phyloP scores from a whole-genome alignment of 2,113 vertebrate genomes.

The Sminthopsis crassicaudata region DNA sequence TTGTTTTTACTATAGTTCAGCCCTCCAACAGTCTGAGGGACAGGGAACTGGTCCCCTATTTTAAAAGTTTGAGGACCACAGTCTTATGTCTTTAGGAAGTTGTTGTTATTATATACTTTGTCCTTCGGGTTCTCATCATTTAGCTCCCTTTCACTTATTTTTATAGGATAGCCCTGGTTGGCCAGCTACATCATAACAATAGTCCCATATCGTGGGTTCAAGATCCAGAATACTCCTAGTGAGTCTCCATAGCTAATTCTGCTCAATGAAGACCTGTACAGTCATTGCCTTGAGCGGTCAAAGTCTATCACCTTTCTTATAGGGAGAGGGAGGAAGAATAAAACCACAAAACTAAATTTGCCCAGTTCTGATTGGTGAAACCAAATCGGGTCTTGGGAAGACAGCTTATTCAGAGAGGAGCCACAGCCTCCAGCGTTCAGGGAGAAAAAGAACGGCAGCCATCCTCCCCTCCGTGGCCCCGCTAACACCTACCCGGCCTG shows the following conservation, averaged over 20 bases:
- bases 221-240: not conserved
- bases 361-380: conserved; percentile 28
- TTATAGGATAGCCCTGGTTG: not conserved
- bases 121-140: not conserved
- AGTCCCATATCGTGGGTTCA: not conserved
- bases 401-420: conserved; percentile 50
- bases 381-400: conserved; percentile 15
- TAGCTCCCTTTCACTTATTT: not conserved
- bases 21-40: too few species aligned
- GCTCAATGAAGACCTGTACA: not conserved
- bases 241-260: not conserved
- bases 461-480: not conserved
- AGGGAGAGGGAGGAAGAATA: conserved; percentile 51
- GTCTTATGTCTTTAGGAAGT: not conserved
- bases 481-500: conserved; percentile 20
- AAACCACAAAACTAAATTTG: not conserved
- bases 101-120: not conserved
- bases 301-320: conserved; percentile 46
- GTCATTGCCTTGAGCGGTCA: not conserved
- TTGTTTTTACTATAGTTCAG: too few species aligned
- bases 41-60: too few species aligned
- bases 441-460: conserved; percentile 64
- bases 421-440: conserved; percentile 65
- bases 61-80: too few species aligned
- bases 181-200: not conserved